Conservation (phyloP, 2,113 vertebrate genomes). For the Elaphurus davidianus region DNA sequence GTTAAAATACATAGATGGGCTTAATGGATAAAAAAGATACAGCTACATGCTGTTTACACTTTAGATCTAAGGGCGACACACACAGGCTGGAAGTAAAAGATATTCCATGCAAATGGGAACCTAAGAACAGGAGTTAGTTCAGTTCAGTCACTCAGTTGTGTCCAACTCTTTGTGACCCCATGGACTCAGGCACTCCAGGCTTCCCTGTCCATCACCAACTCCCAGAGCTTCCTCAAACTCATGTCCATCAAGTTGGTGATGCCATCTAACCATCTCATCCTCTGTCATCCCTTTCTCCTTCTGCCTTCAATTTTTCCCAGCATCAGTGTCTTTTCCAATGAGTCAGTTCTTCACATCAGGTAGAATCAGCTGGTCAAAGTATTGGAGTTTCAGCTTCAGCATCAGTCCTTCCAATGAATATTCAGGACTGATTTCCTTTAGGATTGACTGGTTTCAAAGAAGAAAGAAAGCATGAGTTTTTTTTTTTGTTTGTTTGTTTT, state of each 20-base stretch:
- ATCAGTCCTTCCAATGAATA: not conserved
- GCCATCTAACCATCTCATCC: not conserved
- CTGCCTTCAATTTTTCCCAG: not conserved
- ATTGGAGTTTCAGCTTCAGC: not conserved
- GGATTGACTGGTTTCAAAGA: not conserved
- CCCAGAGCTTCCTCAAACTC: not conserved
- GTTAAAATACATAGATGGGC: not conserved
- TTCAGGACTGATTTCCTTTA: not conserved
- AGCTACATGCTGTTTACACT: not conserved
- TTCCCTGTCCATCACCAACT: not conserved
- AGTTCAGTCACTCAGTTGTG: not conserved
- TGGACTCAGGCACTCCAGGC: not conserved
- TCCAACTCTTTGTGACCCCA: not conserved
- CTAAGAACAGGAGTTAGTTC: not conserved
- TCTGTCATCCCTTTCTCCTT: not conserved
- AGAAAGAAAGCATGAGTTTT: not conserved
- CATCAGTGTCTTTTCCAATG: not conserved
- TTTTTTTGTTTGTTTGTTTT: too few species aligned
- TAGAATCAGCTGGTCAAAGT: not conserved
- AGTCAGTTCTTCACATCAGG: not conserved
- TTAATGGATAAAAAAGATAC: not conserved
- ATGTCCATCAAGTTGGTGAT: not conserved
- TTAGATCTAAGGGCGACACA: not conserved
- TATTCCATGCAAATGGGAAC: not conserved
- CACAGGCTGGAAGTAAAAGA: not conserved